Conservation (phyloP, 37 sponge, comb jelly and placozoan species). For the Eunapius fragilis region DNA sequence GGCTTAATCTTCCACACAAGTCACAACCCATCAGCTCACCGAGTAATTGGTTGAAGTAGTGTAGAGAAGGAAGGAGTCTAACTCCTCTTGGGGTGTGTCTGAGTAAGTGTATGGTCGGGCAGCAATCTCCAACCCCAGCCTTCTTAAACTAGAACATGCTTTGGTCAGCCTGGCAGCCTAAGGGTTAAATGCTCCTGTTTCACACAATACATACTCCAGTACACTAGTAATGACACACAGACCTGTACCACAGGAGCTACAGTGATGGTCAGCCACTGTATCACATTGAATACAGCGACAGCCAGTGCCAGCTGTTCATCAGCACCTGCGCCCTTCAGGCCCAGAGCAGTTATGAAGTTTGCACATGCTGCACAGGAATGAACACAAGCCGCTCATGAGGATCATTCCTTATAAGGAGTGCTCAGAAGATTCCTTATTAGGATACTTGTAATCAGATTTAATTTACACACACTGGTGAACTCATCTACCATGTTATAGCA, state of each 20-base stretch:
- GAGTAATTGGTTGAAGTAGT: slow-evolving; percentile 56
- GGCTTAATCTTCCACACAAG: background rate
- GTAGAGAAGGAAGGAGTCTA: slow-evolving; percentile 73
- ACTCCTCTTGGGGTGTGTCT: slow-evolving; percentile 57
- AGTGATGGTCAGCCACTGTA: slow-evolving; percentile 55
- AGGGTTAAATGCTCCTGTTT: background rate
- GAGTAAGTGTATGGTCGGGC: slow-evolving; percentile 70
- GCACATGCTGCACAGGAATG: background rate
- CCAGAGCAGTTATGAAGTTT: background rate
- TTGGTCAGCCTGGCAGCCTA: slow-evolving; percentile 70
- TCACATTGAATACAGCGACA: slow-evolving; percentile 46
- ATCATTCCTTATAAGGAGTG: no score
- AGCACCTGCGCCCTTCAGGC: background rate
- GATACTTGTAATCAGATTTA: no score
- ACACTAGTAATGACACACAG: background rate
- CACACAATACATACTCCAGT: no score
- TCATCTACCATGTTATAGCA: no score
- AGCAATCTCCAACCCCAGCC: slow-evolving; percentile 61
- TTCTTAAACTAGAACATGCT: slow-evolving; percentile 38
- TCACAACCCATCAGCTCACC: slow-evolving; percentile 9
- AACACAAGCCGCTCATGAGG: background rate
- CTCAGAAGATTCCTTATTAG: no score
- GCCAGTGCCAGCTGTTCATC: background rate
- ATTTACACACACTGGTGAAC: no score
- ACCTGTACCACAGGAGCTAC: slow-evolving; percentile 65